A percentile compares a stretch with the other conserved stretches of the same genome.
These are phyloP conservation scores for Sisor rabdophorus DNA, from an alignment of 2,113 vertebrate species.

Conservation along the genomic window DNA sequence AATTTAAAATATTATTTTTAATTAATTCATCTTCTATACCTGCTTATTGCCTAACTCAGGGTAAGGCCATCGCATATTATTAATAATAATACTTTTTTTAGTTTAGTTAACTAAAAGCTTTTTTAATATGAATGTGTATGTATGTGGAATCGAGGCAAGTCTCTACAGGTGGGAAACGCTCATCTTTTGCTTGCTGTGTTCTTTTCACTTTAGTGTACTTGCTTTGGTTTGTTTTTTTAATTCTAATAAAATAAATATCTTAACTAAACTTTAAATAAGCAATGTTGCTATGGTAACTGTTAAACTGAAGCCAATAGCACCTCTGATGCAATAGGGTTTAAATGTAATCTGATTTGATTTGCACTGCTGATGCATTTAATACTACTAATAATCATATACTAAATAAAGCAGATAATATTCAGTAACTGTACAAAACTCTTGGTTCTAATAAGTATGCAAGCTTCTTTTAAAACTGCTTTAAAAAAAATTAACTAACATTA, in stretches of 20 bases:
- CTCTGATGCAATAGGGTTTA: neutral
- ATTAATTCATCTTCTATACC: too few species aligned
- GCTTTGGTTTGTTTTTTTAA: neutral
- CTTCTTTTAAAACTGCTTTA: neutral
- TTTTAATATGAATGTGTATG: too few species aligned
- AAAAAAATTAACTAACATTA: slow-evolving; percentile 7
- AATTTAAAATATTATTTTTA: too few species aligned
- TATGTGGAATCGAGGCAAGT: too few species aligned
- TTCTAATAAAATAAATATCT: neutral
- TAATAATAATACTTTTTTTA: too few species aligned
- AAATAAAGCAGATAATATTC: neutral
- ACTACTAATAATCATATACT: neutral
- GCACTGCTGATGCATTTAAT: neutral
- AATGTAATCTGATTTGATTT: neutral
- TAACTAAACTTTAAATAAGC: neutral
- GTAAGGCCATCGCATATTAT: too few species aligned
- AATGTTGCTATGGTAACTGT: neutral
- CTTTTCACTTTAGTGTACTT: neutral
- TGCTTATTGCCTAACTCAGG: too few species aligned
- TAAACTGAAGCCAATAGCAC: neutral
- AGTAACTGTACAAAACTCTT: slow-evolving; percentile 21
- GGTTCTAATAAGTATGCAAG: slow-evolving; percentile 12
- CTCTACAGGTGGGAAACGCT: too few species aligned
- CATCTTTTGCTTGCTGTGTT: neutral
- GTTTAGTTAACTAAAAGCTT: too few species aligned